Evolutionary conservation across 2,113 vertebrate species (phyloP).

Genomic region (Microcebus tavaratra): DNA sequence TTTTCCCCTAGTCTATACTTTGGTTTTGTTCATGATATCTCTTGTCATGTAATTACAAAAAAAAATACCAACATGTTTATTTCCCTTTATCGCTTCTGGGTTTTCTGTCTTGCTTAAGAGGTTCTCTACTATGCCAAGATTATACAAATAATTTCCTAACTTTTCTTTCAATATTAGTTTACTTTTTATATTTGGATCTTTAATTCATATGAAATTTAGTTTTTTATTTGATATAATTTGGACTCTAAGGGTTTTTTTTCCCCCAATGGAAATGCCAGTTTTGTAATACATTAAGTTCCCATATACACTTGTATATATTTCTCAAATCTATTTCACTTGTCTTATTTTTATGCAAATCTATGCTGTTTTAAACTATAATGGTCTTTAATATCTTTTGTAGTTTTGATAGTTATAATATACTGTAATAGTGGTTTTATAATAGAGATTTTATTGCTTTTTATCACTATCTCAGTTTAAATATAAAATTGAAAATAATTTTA

Average conservation of each 20-base stretch:
- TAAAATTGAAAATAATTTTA: background rate
- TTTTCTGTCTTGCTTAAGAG: background rate
- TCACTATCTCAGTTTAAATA: background rate
- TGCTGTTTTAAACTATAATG: background rate
- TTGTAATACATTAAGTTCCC: background rate
- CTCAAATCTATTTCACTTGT: background rate
- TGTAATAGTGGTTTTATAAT: background rate
- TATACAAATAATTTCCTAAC: background rate
- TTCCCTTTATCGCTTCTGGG: background rate
- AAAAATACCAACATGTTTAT: background rate
- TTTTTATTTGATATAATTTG: background rate
- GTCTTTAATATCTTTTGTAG: background rate
- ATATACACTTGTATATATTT: background rate
- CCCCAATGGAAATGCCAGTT: background rate
- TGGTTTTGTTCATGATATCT: background rate
- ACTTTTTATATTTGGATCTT: background rate
- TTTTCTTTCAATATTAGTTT: slow-evolving; percentile 32
- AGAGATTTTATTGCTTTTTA: background rate
- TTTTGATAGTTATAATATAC: background rate
- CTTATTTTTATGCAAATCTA: background rate
- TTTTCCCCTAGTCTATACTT: background rate
- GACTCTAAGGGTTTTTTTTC: background rate
- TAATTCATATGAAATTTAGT: background rate
- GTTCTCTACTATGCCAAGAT: background rate
- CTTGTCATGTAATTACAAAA: background rate